Percentiles rank a stretch among this genome's conserved stretches.
These are phyloP conservation scores for Lithophane ornitopus DNA, from an alignment of 2,888 invertebrate genomes.

Conservation along the genomic window DNA sequence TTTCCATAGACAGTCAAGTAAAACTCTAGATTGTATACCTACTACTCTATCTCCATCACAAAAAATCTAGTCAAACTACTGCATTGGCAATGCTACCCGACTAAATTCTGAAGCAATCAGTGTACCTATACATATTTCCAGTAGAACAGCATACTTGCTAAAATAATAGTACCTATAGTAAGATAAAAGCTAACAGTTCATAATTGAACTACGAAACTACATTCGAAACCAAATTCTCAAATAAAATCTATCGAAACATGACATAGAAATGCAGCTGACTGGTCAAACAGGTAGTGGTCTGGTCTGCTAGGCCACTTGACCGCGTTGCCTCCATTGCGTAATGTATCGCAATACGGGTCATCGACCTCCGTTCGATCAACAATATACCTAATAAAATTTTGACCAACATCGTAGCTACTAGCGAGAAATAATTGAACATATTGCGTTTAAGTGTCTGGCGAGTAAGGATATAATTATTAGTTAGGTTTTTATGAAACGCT, in stretches of 20 bases:
- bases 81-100: not conserved
- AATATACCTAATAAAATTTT: constrained; percentile 41
- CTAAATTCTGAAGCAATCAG: not conserved
- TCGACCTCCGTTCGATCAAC: constrained; percentile 37
- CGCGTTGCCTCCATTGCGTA: constrained; percentile 38
- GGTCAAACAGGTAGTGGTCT: constrained; percentile 45
- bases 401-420: not conserved
- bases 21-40: not conserved
- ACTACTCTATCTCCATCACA: not conserved
- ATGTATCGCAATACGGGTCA: constrained; percentile 45
- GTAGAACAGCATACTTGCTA: too few species aligned
- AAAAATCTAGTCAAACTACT: not conserved
- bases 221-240: constrained; percentile 45
- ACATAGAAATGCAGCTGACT: constrained; percentile 44
- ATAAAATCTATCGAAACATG: constrained; percentile 32
- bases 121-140: not conserved
- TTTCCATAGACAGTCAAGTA: not conserved
- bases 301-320: constrained; percentile 36
- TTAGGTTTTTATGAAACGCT: constrained; percentile 7
- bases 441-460: not conserved
- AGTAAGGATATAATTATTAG: constrained; percentile 4
- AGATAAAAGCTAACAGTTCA: not conserved
- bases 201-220: constrained; percentile 20
- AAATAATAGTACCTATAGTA: too few species aligned
- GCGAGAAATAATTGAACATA: constrained; percentile 25